A percentile compares a stretch with the other conserved stretches of the same genome.
phyloP scores from a whole-genome alignment of 2,888 invertebrate genomes.

The Habrosyne pyritoides region DNA sequence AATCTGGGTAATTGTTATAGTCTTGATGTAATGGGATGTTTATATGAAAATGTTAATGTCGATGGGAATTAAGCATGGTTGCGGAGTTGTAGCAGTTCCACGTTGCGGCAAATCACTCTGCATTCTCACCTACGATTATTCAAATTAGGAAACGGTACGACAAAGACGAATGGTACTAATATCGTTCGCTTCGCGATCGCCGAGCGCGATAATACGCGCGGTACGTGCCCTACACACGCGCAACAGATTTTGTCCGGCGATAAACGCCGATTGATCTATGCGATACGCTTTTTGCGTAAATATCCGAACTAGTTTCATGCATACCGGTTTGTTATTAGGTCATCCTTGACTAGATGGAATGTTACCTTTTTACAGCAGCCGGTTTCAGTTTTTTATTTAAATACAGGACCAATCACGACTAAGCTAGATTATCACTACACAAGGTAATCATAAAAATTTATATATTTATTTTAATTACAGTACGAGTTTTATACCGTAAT shows the following conservation, averaged over 20 bases:
- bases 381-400: too few relatives aligned
- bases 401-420: too few relatives aligned
- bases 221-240: constrained; percentile 78
- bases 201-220: constrained; percentile 63
- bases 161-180: constrained; percentile 83
- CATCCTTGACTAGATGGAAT: constrained; percentile 23
- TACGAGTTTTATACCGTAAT: not conserved
- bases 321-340: constrained; percentile 53
- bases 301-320: constrained; percentile 70
- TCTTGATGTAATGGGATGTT: constrained; percentile 7
- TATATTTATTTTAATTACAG: too few relatives aligned
- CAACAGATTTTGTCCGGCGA: constrained; percentile 73
- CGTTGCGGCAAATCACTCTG: constrained; percentile 71
- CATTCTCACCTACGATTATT: constrained; percentile 82
- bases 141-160: constrained; percentile 81
- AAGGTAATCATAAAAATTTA: too few relatives aligned
- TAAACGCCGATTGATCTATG: constrained; percentile 77
- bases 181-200: constrained; percentile 75
- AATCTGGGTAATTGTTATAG: constrained; percentile 9
- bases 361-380: not conserved
- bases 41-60: constrained; percentile 10
- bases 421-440: too few relatives aligned
- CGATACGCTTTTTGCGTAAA: constrained; percentile 82
- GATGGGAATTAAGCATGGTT: not conserved
- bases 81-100: constrained; percentile 38